Base-by-base conservation (phyloP, 2,113 vertebrate species). In the Zosterops hypoxanthus region DNA sequence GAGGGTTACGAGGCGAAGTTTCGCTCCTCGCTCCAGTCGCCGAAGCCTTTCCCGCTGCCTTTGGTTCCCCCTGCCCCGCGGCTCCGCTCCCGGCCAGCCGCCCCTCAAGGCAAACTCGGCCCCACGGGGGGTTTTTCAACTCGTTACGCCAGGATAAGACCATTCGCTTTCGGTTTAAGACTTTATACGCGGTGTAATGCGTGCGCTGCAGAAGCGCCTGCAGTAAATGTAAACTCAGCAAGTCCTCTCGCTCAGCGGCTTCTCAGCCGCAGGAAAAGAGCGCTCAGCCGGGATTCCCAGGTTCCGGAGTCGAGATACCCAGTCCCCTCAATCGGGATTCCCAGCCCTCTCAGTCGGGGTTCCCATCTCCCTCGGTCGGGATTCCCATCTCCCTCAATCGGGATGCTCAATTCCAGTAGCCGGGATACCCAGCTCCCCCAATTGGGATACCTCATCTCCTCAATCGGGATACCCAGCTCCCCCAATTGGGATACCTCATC, bases 1-100 rank as follows among this genome's bases (percentile, higher is more conserved):
- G 10, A 47, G 46, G 29, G 9, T 4, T 2, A 3, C 12, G 3
- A 41, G 47, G 23, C 9, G 11, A 59, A 29, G 33, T 47, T 79
- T 31, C 6, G 4, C 14, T 0, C 3, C 2, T 69, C 25, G 5
- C 2, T 69, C 25, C 5, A 7, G 5, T 16, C 7, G 2, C 24
- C 12, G 55, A 11, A 60, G 50, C 8, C 3, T 53, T 29, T 83
- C 46, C 4, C 23, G 17, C 3, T 12, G 23, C 41, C 20, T 16
- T 14, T 17, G 13, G 11, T 39, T 33, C 57, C 56, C 52, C 0
- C 8, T 11, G 7, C 23, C 53, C 53, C 46, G 29, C 2, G 12
- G 44, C 13, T 61, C 22, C 7, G 33, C 12, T 47, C 57, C 2
- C 42, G 23, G 52, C 33, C 53, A 25, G 44, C 21, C 28, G 2